phyloP scores from a whole-genome alignment of 2,797 vertebrate genomes.

The Champsocephalus esox region DNA sequence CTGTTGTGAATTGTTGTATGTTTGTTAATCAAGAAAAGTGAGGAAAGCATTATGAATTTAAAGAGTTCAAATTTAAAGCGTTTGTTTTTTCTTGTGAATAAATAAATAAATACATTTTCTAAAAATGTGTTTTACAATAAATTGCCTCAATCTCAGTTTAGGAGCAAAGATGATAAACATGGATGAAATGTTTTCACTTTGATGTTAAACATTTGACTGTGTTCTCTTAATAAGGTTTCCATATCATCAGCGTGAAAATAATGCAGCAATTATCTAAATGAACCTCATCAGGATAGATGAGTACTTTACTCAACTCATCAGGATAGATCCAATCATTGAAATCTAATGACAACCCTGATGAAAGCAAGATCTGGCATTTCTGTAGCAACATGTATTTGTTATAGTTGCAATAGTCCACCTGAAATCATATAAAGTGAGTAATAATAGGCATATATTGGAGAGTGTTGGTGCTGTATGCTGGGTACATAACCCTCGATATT shows the following conservation, averaged over 20 bases:
- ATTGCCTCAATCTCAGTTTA: not conserved
- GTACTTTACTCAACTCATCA: not conserved
- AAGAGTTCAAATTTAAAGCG: slow-evolving; percentile 27
- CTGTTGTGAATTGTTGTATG: slow-evolving; percentile 12
- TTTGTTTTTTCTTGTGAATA: slow-evolving; percentile 66
- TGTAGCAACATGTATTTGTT: not conserved
- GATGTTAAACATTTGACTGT: not conserved
- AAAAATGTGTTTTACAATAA: slow-evolving; percentile 17
- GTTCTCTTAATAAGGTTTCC: no score
- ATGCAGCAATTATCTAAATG: not conserved
- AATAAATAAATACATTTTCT: slow-evolving; percentile 65
- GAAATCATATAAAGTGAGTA: not conserved
- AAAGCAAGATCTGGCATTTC: no score
- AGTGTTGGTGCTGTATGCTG: slow-evolving; percentile 3
- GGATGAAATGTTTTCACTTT: not conserved
- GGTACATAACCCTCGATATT: not conserved
- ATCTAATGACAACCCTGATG: no score
- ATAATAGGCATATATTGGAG: not conserved
- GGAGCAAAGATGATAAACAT: not conserved
- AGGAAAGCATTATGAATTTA: slow-evolving; percentile 35
- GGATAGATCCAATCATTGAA: no score
- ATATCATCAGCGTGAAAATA: not conserved
- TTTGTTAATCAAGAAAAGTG: slow-evolving; percentile 44
- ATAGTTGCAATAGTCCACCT: not conserved
- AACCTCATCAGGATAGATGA: not conserved